phyloP scores from a whole-genome alignment of 2,888 invertebrate genomes.

The Crioceris asparagi region DNA sequence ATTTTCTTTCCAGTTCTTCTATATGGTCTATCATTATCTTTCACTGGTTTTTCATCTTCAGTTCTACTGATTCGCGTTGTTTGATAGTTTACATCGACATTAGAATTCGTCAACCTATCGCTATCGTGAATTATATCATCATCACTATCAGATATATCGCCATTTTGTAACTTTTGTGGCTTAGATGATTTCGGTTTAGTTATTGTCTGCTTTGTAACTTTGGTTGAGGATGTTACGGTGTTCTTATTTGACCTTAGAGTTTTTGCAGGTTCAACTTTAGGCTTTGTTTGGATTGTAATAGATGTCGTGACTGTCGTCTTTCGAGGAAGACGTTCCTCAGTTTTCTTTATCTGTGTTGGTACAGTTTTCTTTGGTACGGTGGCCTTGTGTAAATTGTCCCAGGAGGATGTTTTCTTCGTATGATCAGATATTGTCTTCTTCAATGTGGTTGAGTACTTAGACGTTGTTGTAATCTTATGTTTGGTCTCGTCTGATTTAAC shows the following conservation, averaged over 20 bases:
- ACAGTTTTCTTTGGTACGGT: conserved; percentile 23
- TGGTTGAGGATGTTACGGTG: conserved; percentile 10
- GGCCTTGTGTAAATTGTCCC: no score
- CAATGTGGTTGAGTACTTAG: conserved; percentile 8
- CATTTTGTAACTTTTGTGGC: conserved; percentile 20
- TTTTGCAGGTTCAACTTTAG: conserved; percentile 20
- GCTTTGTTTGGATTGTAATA: conserved; percentile 24
- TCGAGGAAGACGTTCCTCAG: conserved; percentile 5
- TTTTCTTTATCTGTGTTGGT: conserved; percentile 23
- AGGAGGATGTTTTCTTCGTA: no score
- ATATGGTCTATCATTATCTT: conserved; percentile 3
- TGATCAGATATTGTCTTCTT: conserved; percentile 11
- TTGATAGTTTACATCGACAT: neutral
- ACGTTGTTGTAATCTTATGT: conserved; percentile 1
- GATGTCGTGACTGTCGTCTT: conserved; percentile 21
- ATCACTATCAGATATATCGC: conserved; percentile 24
- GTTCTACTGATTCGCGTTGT: neutral
- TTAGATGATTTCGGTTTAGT: conserved; percentile 15
- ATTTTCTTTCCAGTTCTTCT: conserved; percentile 32
- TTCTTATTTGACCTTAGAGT: conserved; percentile 10
- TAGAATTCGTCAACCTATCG: conserved; percentile 16
- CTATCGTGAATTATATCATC: conserved; percentile 24
- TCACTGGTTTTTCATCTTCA: conserved; percentile 11
- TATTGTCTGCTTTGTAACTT: conserved; percentile 13
- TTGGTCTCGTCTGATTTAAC: conserved; percentile 7